phyloP scores from a whole-genome alignment of 2,888 invertebrate genomes.

The Acrobasis repandana region DNA sequence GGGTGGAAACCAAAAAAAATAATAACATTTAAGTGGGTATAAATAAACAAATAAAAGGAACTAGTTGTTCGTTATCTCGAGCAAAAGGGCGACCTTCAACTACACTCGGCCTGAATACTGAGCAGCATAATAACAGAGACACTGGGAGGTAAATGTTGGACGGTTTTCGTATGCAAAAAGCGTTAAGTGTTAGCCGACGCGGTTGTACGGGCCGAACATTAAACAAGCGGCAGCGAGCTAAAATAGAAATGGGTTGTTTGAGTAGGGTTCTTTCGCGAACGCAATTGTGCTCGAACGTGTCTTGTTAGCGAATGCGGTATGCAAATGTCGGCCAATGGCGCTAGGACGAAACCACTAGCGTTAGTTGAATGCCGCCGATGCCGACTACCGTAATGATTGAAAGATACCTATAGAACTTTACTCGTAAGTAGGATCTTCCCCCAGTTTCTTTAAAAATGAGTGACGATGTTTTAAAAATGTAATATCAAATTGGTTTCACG shows the following conservation, averaged over 20 bases:
- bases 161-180: constrained; percentile 82
- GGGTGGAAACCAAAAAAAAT: constrained; percentile 2
- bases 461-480: too few relatives aligned
- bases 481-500: too few relatives aligned
- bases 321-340: constrained; percentile 60
- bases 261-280: constrained; percentile 82
- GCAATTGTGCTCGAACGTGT: constrained; percentile 81
- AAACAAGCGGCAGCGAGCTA: constrained; percentile 78
- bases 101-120: constrained; percentile 69
- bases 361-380: constrained; percentile 31
- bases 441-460: too few relatives aligned
- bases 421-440: not conserved
- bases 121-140: constrained; percentile 75
- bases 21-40: constrained; percentile 33
- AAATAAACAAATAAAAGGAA: constrained; percentile 53
- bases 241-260: constrained; percentile 82
- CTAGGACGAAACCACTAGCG: constrained; percentile 50
- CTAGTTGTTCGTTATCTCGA: constrained; percentile 69
- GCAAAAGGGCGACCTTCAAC: constrained; percentile 75
- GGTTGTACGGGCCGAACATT: constrained; percentile 81
- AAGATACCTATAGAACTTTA: not conserved
- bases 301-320: constrained; percentile 80
- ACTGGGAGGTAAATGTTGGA: constrained; percentile 68
- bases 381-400: not conserved
- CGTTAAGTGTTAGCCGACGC: constrained; percentile 81